Base-by-base conservation (phyloP, 2,888 invertebrate species). In the Griposia aprilina region DNA sequence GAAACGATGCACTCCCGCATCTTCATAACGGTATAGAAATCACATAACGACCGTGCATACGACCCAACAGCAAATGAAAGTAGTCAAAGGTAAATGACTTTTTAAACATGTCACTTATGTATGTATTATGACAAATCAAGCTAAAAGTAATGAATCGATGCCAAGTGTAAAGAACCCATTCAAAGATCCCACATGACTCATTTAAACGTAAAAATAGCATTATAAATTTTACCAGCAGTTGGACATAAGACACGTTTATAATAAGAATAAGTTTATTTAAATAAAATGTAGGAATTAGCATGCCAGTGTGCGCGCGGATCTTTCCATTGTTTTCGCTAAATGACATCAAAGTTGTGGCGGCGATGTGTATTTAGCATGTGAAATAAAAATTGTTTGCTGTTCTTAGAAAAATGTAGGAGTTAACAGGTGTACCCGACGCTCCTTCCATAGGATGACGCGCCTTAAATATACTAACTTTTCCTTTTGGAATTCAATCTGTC, bases 281-380 rank as follows among this genome's bases (percentile, higher is more conserved):
- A 96, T 96, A 96, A 96, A 95, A 93, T 93, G 92, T 93, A 81
- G 79, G 88, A 92, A 94, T 97, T 95, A 95, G 94, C 91, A 97
- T 96, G 94, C 97, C 89, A 91, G 92, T 89, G 90, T 74, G 93
- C 83, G 90, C 91, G 84, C 90, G 93, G 88, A 94, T 95, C 94
- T 96, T 95, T 94, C 96, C 96, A 96, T 97, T 97, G 97, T 96
- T 95, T 96, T 95, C 94, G 95, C 96, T 96, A 97, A 96, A 96
- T 95, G 96, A 96, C 96, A 95, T 96, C 96, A 96, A 96, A 96
- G 96, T 95, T 95, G 94, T 94, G 92, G 93, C 94, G 95, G 94
- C 94, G 91, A 92, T 90, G 90, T 93, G 93, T 94, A 94, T 94
- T 94, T 93, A 95, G 95, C 93, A 96, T 94, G 94, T 92, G 94